phyloP scores from a whole-genome alignment of 1,140 invertebrate species.

The Lutraria rhynchaena region DNA sequence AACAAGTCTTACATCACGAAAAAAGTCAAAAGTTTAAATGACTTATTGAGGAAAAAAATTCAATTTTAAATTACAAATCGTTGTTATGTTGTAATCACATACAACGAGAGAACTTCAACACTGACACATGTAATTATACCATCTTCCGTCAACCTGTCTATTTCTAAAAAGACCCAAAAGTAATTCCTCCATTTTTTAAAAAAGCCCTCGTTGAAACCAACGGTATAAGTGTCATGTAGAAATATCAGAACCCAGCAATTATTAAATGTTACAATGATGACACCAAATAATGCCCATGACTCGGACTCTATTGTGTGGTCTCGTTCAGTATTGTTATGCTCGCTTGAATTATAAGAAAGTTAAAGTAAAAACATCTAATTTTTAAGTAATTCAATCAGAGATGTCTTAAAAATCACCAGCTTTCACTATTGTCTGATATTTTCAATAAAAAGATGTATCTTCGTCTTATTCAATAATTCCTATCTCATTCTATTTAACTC shows the following conservation, averaged over 20 bases:
- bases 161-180: not conserved
- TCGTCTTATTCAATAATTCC: constrained; percentile 10
- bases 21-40: too few species aligned
- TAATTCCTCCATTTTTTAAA: constrained; percentile 9
- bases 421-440: constrained; percentile 22
- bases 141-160: constrained; percentile 18
- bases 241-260: constrained; percentile 12
- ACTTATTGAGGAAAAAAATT: too few species aligned
- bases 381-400: constrained; percentile 30
- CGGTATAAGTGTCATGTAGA: constrained; percentile 20
- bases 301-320: constrained; percentile 21
- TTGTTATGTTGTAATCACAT: too few species aligned
- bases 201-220: constrained; percentile 3
- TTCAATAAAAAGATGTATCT: constrained; percentile 35
- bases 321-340: not conserved
- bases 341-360: constrained; percentile 28
- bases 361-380: constrained; percentile 16
- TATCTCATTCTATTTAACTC: not conserved
- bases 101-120: not conserved
- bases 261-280: constrained; percentile 10
- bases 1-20: too few species aligned
- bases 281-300: constrained; percentile 10
- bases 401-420: constrained; percentile 31
- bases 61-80: too few species aligned
- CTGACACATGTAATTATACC: constrained; percentile 16